phyloP scores from a whole-genome alignment of 2,113 vertebrate species.

The Carlito syrichta region DNA sequence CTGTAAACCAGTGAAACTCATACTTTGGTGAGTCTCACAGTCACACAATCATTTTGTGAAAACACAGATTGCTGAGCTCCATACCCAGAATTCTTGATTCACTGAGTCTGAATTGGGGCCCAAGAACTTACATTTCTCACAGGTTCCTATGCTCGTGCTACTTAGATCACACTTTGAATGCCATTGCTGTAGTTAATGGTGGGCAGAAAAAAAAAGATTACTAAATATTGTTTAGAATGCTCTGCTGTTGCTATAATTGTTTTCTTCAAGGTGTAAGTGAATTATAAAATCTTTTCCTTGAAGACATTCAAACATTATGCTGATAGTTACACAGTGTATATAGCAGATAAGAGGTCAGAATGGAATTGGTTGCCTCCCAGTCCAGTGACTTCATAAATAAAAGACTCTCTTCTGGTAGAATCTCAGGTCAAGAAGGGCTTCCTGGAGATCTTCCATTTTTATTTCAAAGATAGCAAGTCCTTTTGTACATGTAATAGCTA shows the following conservation, averaged over 20 bases:
- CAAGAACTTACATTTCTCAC: not conserved
- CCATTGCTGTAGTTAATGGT: not conserved
- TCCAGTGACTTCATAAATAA: not conserved
- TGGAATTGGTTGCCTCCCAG: not conserved
- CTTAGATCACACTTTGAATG: not conserved
- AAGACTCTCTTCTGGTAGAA: not conserved
- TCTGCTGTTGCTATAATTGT: not conserved
- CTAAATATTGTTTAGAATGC: not conserved
- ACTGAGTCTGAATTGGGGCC: not conserved
- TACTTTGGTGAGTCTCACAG: not conserved
- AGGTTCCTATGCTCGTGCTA: not conserved
- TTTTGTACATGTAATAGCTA: not conserved
- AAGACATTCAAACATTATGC: not conserved
- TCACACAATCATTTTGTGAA: not conserved
- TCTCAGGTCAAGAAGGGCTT: not conserved
- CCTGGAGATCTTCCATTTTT: not conserved
- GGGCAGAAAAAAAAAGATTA: not conserved
- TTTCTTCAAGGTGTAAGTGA: not conserved
- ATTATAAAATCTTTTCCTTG: conserved; percentile 18
- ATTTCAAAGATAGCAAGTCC: not conserved
- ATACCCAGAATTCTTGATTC: not conserved
- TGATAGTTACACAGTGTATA: not conserved
- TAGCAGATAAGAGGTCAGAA: not conserved
- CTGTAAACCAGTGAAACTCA: not conserved
- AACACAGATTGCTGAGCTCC: not conserved